Percentiles rank a stretch among this genome's conserved stretches.
These are phyloP conservation scores for Nomada lathburiana DNA, from an alignment of 2,888 invertebrate genomes.

Conservation along the genomic window DNA sequence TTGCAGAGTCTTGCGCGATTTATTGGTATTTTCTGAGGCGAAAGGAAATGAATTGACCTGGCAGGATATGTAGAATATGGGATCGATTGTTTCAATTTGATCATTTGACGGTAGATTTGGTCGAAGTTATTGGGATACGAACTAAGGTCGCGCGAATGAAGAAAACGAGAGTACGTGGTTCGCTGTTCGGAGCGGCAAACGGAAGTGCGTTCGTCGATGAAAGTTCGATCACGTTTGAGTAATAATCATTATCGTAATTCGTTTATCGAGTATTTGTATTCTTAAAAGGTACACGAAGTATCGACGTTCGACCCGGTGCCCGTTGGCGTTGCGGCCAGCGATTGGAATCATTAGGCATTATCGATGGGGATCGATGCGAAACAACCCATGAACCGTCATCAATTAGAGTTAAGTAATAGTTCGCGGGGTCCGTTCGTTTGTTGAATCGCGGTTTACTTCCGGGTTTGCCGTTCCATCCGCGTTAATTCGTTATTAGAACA, in stretches of 20 bases:
- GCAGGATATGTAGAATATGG: too few relatives aligned
- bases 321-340: slow-evolving; percentile 47
- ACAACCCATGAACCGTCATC: slow-evolving; percentile 65
- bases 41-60: rapidly evolving
- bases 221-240: slow-evolving; percentile 5
- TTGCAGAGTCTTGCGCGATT: too few relatives aligned
- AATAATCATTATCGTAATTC: slow-evolving; percentile 7
- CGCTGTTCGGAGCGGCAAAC: neutral
- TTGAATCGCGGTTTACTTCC: slow-evolving; percentile 48
- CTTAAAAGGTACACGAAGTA: neutral
- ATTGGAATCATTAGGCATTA: slow-evolving; percentile 71
- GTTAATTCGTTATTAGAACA: slow-evolving; percentile 47
- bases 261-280: slow-evolving; percentile 22
- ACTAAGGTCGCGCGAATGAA: slow-evolving; percentile 12
- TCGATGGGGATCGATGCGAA: slow-evolving; percentile 72
- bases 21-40: too few relatives aligned
- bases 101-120: neutral
- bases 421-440: slow-evolving; percentile 58
- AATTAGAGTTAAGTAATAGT: slow-evolving; percentile 70
- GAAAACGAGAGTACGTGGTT: neutral
- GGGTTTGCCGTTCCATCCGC: slow-evolving; percentile 45
- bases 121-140: neutral
- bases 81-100: slow-evolving; percentile 3
- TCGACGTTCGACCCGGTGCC: slow-evolving; percentile 41
- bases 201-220: neutral